Evolutionary conservation across 2,113 vertebrate genomes (phyloP).

Genomic region (Toxotes chatareus): DNA sequence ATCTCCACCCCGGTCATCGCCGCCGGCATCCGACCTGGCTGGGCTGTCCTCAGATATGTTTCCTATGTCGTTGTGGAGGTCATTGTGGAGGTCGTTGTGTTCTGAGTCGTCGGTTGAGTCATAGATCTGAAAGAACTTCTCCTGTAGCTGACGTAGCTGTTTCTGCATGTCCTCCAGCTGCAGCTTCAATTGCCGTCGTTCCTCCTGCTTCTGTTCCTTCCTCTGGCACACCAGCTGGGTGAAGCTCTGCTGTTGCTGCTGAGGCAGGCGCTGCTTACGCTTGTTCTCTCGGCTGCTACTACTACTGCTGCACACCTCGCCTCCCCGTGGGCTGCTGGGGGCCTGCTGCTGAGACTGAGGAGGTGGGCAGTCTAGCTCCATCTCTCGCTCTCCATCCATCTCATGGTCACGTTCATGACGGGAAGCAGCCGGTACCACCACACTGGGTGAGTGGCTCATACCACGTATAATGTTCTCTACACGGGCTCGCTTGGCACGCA

Average conservation of each 20-base stretch:
- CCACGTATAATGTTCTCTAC: slow-evolving; percentile 99
- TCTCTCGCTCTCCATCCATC: slow-evolving; percentile 83
- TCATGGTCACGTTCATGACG: slow-evolving; percentile 92
- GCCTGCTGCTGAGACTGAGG: slow-evolving; percentile 88
- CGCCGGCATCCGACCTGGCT: slow-evolving; percentile 87
- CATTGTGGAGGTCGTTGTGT: slow-evolving; percentile 89
- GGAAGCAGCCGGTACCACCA: slow-evolving; percentile 86
- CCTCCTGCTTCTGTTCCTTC: slow-evolving; percentile 97
- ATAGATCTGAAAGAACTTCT: slow-evolving; percentile 99
- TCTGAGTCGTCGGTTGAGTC: slow-evolving; percentile 99
- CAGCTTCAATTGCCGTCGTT: slow-evolving; percentile 97
- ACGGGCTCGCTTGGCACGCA: slow-evolving; percentile 97
- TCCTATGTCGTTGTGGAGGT: slow-evolving; percentile 87
- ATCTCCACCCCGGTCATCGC: slow-evolving; percentile 74
- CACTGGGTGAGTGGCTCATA: slow-evolving; percentile 98
- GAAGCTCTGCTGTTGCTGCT: slow-evolving; percentile 98
- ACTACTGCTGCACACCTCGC: slow-evolving; percentile 83
- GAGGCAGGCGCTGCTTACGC: slow-evolving; percentile 98
- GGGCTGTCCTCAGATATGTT: slow-evolving; percentile 98
- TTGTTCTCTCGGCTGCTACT: slow-evolving; percentile 98
- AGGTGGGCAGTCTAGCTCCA: slow-evolving; percentile 77
- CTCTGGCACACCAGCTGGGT: slow-evolving; percentile 97
- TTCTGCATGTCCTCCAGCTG: slow-evolving; percentile 99
- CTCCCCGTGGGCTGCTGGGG: slow-evolving; percentile 90
- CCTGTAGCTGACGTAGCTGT: slow-evolving; percentile 98